Base-by-base conservation (phyloP, 2,888 invertebrate genomes). In the Thysanoteuthis rhombus region DNA sequence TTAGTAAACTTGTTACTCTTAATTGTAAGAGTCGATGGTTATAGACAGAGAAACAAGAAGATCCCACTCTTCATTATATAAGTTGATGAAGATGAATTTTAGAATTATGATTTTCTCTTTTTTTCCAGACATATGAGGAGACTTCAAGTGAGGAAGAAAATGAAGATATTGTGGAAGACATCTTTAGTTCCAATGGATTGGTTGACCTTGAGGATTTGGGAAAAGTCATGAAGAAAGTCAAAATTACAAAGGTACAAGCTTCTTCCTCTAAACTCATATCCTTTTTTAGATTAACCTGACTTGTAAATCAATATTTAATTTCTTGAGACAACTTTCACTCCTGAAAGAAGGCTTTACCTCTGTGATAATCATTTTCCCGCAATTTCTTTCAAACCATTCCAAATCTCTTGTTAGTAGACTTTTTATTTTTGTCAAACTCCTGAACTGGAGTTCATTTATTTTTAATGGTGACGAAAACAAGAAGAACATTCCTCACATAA, bases 151-250 rank as follows among this genome's bases (percentile, higher is more conserved):
- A 96, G 45, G 95, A 95, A 52, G 95, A 96, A 58, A 94, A 94
- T 38, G 95, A 95, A 19, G 95, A 94, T 4, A 94, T 94, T 0
- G 94, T 93, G 8, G 94, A 94, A 47, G 95, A 93, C 39, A 93
- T 93, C 89, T 92, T 94, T 6, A 92, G 93, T 28, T 93, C 93
- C 3, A 94, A 92, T 75, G 96, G 95, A 36, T 93, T 97, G 10
- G 96, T 97, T 38, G 97, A 97, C 96, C 95, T 97, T 90, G 97
- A 97, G 95, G 97, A 97, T 95, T 95, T 97, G 16, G 97, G 97
- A 22, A 96, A 95, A 75, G 95, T 97, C 92, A 96, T 97, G 95
- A 95, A 96, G 36, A 95, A 96, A 94, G 94, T 96, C 94, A 95
- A 96, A 95, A 95, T 95, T 90, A 94, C 95, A n/a, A 95, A 95